These are phyloP conservation scores for Larimichthys crocea DNA, from an alignment of 2,113 vertebrate species.

Conservation along the genomic window DNA sequence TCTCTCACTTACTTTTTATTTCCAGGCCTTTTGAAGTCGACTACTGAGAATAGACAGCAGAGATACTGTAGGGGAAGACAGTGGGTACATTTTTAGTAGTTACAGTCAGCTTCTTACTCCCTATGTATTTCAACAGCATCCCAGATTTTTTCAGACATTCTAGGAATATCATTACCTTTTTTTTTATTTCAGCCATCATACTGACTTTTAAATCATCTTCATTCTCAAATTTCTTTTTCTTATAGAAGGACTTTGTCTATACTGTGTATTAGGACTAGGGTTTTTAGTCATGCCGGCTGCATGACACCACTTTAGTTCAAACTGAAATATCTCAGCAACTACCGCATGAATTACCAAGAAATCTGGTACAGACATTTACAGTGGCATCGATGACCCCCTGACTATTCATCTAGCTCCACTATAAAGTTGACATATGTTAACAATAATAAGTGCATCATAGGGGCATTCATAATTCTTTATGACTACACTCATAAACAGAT, in stretches of 20 bases:
- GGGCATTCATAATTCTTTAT: no score
- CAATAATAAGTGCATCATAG: no score
- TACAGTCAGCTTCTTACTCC: conserved; percentile 10
- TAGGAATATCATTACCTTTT: neutral
- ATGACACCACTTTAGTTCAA: neutral
- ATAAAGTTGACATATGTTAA: no score
- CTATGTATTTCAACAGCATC: neutral
- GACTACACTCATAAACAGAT: no score
- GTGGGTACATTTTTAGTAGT: conserved; percentile 1
- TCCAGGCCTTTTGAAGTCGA: conserved; percentile 39
- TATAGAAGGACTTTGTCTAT: neutral
- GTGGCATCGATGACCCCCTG: neutral
- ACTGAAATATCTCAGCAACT: neutral
- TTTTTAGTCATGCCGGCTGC: no score
- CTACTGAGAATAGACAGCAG: conserved; percentile 27
- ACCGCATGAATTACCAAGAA: neutral
- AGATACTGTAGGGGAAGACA: conserved; percentile 2
- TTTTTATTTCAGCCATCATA: neutral
- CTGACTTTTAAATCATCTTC: neutral
- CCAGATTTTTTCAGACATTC: neutral
- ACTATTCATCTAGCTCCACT: neutral
- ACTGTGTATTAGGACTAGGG: no score
- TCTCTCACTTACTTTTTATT: conserved; percentile 28
- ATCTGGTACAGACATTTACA: neutral
- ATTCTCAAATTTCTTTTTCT: neutral